phyloP scores from a whole-genome alignment of 2,888 invertebrate genomes.

The Cristatella mucedo region DNA sequence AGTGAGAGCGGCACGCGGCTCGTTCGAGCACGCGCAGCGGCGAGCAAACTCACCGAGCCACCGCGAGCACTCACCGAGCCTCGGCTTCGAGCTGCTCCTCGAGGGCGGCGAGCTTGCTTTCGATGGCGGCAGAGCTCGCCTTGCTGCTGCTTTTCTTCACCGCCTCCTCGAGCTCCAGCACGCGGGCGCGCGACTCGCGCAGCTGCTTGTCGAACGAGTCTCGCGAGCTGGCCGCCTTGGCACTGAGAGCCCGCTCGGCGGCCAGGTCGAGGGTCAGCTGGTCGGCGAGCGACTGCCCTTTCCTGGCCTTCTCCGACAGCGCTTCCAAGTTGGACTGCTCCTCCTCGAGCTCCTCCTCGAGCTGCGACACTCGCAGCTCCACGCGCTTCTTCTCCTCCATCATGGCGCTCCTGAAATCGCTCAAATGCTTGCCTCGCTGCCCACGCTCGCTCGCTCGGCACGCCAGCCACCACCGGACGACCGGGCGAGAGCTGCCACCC shows the following conservation, averaged over 20 bases:
- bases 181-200: slow-evolving; percentile 63
- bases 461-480: no score
- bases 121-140: no score
- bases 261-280: slow-evolving; percentile 52
- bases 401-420: slow-evolving; percentile 46
- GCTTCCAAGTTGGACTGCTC: slow-evolving; percentile 86
- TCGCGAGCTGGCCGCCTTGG: slow-evolving; percentile 79
- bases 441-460: no score
- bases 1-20: no score
- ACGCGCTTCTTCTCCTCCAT: slow-evolving; percentile 71
- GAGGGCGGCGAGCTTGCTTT: no score
- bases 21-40: no score
- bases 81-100: no score
- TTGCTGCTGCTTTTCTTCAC: slow-evolving; percentile 81
- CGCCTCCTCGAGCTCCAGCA: slow-evolving; percentile 81
- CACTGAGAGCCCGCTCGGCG: slow-evolving; percentile 69
- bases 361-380: slow-evolving; percentile 75
- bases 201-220: slow-evolving; percentile 66
- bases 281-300: slow-evolving; percentile 63
- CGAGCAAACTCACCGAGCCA: no score
- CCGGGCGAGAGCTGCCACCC: no score
- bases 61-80: no score
- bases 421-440: no score
- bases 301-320: slow-evolving; percentile 63
- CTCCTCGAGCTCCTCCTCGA: slow-evolving; percentile 94